Percentiles rank a stretch among this genome's conserved stretches.
These are phyloP conservation scores for Gandaritis pyraliata DNA, from an alignment of 2,888 invertebrate genomes.

Conservation along the genomic window DNA sequence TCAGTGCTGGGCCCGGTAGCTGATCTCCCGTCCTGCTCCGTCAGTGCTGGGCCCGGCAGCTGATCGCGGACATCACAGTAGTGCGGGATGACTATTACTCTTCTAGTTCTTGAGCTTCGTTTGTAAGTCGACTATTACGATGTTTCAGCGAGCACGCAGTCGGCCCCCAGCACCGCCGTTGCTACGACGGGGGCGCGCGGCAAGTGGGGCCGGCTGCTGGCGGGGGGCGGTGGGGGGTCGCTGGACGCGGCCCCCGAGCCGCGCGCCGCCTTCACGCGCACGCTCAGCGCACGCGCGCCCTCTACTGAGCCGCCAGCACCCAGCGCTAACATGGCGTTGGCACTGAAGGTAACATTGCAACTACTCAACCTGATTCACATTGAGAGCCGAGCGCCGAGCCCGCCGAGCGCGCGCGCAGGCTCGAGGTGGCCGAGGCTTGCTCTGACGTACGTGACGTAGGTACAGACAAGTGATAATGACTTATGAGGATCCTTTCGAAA, in stretches of 20 bases:
- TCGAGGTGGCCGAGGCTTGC: too few species aligned
- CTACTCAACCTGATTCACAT: too few species aligned
- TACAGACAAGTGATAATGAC: not conserved
- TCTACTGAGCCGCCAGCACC: slow-evolving; percentile 48
- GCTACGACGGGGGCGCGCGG: slow-evolving; percentile 71
- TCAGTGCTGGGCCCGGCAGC: too few species aligned
- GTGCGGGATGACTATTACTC: too few species aligned
- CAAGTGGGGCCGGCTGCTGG: slow-evolving; percentile 93
- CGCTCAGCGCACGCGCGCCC: slow-evolving; percentile 73
- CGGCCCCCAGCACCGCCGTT: slow-evolving; percentile 55
- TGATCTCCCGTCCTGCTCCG: too few species aligned
- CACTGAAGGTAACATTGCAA: slow-evolving; percentile 52
- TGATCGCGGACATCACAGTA: too few species aligned
- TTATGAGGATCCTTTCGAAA: slow-evolving; percentile 11
- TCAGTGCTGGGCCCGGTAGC: too few species aligned
- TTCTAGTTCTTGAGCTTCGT: too few species aligned
- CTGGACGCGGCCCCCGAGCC: slow-evolving; percentile 58
- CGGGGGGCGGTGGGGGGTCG: slow-evolving; percentile 87
- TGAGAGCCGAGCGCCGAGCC: too few species aligned
- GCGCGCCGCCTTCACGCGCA: slow-evolving; percentile 77
- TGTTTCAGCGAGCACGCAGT: slow-evolving; percentile 26
- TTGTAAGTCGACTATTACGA: too few species aligned
- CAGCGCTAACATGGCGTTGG: slow-evolving; percentile 66
- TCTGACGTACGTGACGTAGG: not conserved
- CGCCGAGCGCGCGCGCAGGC: too few species aligned